Base-by-base conservation (phyloP, 2,113 vertebrate species). In the Mus pahari region DNA sequence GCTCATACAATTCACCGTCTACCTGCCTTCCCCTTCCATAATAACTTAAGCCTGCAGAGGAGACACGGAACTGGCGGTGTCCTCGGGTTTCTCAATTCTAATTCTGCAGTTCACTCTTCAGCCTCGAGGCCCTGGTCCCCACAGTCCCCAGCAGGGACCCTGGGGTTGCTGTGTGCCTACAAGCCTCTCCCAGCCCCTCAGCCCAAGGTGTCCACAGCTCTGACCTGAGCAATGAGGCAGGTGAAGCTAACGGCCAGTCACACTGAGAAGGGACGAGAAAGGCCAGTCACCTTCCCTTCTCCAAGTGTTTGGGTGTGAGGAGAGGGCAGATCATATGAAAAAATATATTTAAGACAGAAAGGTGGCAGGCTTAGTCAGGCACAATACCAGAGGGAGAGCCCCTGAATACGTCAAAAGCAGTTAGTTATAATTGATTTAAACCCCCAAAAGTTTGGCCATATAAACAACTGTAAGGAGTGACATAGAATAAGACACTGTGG, bases 311-410 rank as follows among this genome's bases (percentile, higher is more conserved):
- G n/a, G n/a, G n/a, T 45, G 24, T 33, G 50, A 93, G 70, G 31
- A 71, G 71, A 75, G 31, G 48, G 94, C 39, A 7, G 70, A 87
- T 48, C 26, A 77, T 26, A 93, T 16, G 83, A 95, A 78, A 36
- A 96, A 83, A 87, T 36, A 64, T 96, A 91, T 98, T 98, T 97
- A 98, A 95, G 97, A 97, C 97, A 97, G 96, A 96, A 97, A 98
- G 84, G 84, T 84, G 92, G 97, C 94, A 97, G 97, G 98, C 97
- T 95, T 97, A 90, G 98, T 98, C 97, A 98, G 98, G 97, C 95
- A 92, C 73, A 94, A 71, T 90, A 97, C 91, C 48, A 93, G 42
- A 39, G 94, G 95, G 96, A 73, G 95, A 95, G 89, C 68, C 97
- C 98, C 98, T n/a, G 97, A 98, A 98, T 73, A 68, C 95, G 96